Percentiles rank a stretch among this genome's conserved stretches.
These are phyloP conservation scores for Diadumene lineata DNA, from an alignment of 92 coral and sea anemone species.

Conservation along the genomic window DNA sequence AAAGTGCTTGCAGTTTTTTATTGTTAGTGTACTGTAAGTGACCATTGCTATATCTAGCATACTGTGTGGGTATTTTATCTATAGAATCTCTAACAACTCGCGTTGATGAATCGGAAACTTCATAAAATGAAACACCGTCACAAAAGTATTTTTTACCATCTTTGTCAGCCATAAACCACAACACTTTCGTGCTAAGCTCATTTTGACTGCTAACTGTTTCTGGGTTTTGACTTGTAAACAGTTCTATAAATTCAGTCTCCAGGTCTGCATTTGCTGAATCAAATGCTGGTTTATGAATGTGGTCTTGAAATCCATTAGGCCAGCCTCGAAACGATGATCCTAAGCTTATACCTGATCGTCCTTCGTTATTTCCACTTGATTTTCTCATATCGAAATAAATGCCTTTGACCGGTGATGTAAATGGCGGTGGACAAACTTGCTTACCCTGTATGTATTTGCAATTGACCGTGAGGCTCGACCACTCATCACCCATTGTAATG, in stretches of 20 bases:
- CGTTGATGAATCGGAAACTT: not conserved
- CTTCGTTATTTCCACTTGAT: no score
- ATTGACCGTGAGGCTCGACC: no score
- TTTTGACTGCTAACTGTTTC: not conserved
- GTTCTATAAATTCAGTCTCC: not conserved
- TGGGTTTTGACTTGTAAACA: conserved; percentile 1
- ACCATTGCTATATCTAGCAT: not conserved
- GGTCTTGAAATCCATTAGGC: conserved; percentile 16
- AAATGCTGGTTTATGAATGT: conserved; percentile 26
- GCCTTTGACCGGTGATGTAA: conserved; percentile 14
- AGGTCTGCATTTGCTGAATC: not conserved
- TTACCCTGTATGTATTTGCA: no score
- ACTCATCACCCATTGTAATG: conserved; percentile 19
- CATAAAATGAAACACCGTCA: conserved; percentile 25
- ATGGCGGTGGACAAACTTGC: not conserved
- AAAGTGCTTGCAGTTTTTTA: conserved; percentile 16
- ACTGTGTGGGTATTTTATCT: not conserved
- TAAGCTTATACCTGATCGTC: conserved; percentile 14
- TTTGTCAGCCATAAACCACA: conserved; percentile 22
- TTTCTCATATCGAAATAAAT: conserved; percentile 25
- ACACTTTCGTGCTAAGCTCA: conserved; percentile 4
- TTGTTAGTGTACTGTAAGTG: conserved; percentile 7
- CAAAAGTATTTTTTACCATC: not conserved
- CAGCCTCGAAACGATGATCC: conserved; percentile 29
- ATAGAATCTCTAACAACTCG: conserved; percentile 11